Conservation (phyloP, 2,888 invertebrate species). For the Cephus spinipes region DNA sequence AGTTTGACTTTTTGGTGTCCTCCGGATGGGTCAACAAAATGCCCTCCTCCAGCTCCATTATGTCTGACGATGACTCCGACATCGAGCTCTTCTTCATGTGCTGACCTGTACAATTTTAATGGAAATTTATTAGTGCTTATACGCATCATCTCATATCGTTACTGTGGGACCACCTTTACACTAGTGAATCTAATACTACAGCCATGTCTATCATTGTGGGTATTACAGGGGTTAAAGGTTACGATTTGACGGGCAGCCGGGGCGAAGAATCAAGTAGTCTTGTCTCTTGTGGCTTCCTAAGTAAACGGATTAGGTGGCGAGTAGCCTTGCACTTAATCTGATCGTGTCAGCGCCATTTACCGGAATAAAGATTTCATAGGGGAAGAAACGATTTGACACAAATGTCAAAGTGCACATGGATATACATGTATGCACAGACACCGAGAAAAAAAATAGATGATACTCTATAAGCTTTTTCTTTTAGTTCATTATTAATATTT, state of each 20-base stretch:
- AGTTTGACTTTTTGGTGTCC: slow-evolving; percentile 77
- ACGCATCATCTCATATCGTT: slow-evolving; percentile 1
- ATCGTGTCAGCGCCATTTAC: slow-evolving; percentile 10
- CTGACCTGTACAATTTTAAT: slow-evolving; percentile 75
- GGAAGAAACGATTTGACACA: background rate
- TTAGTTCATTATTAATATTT: background rate
- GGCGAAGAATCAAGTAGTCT: slow-evolving; percentile 29
- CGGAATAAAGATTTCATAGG: background rate
- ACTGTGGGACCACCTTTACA: background rate
- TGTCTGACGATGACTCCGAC: slow-evolving; percentile 90
- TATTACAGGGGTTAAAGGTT: background rate
- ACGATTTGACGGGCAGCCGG: slow-evolving; percentile 8
- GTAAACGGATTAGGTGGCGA: slow-evolving; percentile 34
- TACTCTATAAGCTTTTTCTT: background rate
- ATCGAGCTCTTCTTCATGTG: slow-evolving; percentile 90
- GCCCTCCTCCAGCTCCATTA: slow-evolving; percentile 93
- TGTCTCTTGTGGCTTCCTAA: slow-evolving; percentile 32
- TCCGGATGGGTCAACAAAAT: slow-evolving; percentile 76
- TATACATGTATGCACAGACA: background rate
- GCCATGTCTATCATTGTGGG: background rate
- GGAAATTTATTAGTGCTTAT: background rate
- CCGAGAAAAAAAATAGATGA: background rate
- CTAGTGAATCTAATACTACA: background rate
- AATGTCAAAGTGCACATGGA: too few species aligned
- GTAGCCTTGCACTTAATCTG: slow-evolving; percentile 18